phyloP scores from a whole-genome alignment of 2,113 vertebrate genomes.

The Paraplagusia blochii region DNA sequence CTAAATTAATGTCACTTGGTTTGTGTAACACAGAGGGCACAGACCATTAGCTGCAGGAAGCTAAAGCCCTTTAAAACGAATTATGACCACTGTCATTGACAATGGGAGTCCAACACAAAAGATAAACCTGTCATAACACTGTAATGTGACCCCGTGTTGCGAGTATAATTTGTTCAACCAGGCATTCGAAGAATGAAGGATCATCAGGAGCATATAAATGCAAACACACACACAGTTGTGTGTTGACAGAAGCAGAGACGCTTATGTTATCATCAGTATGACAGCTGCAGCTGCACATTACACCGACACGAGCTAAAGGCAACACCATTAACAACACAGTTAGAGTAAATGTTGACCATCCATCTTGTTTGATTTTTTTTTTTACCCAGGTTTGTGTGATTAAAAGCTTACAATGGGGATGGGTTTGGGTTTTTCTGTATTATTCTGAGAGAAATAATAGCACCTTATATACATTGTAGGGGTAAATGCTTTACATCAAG shows the following conservation, averaged over 20 bases:
- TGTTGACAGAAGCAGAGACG: too few relatives aligned
- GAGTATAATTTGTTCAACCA: background rate
- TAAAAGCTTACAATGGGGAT: background rate
- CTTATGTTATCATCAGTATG: too few relatives aligned
- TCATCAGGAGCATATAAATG: background rate
- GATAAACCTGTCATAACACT: conserved; percentile 25
- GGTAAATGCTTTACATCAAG: too few relatives aligned
- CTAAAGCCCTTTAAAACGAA: conserved; percentile 22
- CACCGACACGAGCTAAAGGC: background rate
- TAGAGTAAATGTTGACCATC: conserved; percentile 9
- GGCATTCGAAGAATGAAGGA: background rate
- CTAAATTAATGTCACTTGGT: conserved; percentile 34
- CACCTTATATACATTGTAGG: too few relatives aligned
- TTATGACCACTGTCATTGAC: conserved; percentile 16
- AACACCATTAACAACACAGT: conserved; percentile 25
- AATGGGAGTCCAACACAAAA: background rate
- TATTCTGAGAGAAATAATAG: too few relatives aligned
- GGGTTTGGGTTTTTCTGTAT: too few relatives aligned
- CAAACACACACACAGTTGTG: background rate
- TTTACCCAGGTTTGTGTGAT: background rate
- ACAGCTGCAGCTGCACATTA: too few relatives aligned
- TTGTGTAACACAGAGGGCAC: conserved; percentile 36
- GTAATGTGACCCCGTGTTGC: background rate
- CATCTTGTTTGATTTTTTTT: conserved; percentile 17
- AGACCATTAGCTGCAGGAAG: conserved; percentile 50